Percentiles rank a stretch among this genome's conserved stretches.
phyloP scores from a whole-genome alignment of 2,113 vertebrate genomes.

The Mesitornis unicolor region DNA sequence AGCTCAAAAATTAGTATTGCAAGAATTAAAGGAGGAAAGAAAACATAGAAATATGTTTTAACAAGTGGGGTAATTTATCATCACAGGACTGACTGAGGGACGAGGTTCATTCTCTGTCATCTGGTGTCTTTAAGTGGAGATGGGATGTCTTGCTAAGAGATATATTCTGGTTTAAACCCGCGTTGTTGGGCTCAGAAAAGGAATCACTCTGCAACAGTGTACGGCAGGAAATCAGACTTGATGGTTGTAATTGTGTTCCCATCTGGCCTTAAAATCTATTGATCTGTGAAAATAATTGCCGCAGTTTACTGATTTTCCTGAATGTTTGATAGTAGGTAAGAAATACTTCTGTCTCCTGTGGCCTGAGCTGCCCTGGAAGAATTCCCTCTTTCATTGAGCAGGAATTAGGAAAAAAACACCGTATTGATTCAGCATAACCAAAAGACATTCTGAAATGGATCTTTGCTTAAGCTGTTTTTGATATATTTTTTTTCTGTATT shows the following conservation, averaged over 20 bases:
- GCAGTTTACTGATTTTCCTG: neutral
- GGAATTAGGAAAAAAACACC: neutral
- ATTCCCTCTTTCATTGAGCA: neutral
- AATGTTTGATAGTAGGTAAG: neutral
- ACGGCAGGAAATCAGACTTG: neutral
- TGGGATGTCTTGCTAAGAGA: neutral
- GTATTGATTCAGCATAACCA: neutral
- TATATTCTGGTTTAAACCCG: neutral
- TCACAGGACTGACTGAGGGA: neutral
- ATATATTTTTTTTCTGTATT: neutral
- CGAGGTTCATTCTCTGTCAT: neutral
- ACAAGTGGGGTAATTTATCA: neutral
- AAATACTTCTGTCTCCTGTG: neutral
- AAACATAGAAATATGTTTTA: neutral
- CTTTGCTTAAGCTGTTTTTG: neutral
- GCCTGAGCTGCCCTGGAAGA: neutral
- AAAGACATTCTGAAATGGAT: neutral
- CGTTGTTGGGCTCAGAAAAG: neutral
- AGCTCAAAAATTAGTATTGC: neutral
- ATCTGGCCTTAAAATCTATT: conserved; percentile 25
- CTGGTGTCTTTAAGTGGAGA: neutral
- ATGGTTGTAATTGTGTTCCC: neutral
- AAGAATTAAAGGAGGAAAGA: neutral
- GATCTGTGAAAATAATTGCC: conserved; percentile 18
- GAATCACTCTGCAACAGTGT: fast-evolving